A percentile compares a stretch with the other conserved stretches of the same genome.
Evolutionary conservation across 2,797 vertebrate species (phyloP).

Genomic region (Phoeniculus purpureus): DNA sequence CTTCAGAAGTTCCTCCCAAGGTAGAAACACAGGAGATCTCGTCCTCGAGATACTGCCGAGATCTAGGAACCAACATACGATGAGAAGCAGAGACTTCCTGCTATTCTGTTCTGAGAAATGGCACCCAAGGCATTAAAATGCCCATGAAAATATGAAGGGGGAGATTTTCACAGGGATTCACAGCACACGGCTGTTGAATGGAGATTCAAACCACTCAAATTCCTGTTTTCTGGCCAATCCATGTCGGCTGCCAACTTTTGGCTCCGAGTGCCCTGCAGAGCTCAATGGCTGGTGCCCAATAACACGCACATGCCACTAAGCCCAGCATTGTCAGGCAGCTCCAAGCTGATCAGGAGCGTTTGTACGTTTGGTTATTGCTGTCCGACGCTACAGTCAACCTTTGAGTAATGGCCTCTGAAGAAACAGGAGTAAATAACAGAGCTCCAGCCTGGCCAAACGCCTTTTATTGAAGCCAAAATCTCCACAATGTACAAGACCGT

Average conservation of each 20-base stretch:
- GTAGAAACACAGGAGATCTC: conserved; percentile 26
- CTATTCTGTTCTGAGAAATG: conserved; percentile 9
- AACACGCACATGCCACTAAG: not conserved
- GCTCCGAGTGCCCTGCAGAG: conserved; percentile 3
- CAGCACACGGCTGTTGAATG: not conserved
- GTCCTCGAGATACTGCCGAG: not conserved
- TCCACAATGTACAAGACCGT: conserved; percentile 9
- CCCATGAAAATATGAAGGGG: not conserved
- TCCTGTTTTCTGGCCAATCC: conserved; percentile 12
- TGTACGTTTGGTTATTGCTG: conserved; percentile 30
- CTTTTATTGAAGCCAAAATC: conserved; percentile 44
- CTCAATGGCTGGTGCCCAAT: not conserved
- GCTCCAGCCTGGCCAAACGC: conserved; percentile 4
- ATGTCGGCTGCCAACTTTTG: conserved; percentile 9
- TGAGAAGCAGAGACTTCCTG: conserved; percentile 32
- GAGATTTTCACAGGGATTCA: conserved; percentile 21
- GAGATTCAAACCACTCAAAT: not conserved
- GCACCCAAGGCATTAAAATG: conserved; percentile 36
- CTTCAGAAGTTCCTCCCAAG: conserved; percentile 13
- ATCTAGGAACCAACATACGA: conserved; percentile 14
- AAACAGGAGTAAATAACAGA: conserved; percentile 6
- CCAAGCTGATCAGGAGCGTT: conserved; percentile 24
- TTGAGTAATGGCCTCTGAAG: conserved; percentile 33
- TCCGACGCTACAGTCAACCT: conserved; percentile 3
- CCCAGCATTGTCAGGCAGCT: conserved; percentile 3